These are phyloP conservation scores for Myocastor coypus DNA, from an alignment of 2,113 vertebrate species.

Conservation along the genomic window DNA sequence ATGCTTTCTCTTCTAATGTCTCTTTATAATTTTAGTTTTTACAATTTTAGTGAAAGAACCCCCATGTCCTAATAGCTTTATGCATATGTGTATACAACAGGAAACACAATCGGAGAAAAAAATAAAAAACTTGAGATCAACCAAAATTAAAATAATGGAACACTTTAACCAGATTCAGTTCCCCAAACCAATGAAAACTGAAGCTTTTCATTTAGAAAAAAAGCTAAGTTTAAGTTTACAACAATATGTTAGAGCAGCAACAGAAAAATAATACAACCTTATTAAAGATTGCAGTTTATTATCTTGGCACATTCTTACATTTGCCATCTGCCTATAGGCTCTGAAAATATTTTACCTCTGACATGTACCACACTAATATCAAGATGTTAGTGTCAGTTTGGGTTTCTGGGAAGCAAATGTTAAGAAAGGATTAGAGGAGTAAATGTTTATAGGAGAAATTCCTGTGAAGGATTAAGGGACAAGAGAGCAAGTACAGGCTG, in stretches of 20 bases:
- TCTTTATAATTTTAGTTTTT: not conserved
- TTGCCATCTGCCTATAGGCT: not conserved
- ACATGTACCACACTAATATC: not conserved
- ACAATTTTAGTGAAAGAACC: not conserved
- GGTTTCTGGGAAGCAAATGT: not conserved
- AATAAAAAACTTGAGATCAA: not conserved
- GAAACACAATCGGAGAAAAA: not conserved
- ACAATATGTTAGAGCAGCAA: not conserved
- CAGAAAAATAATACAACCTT: not conserved
- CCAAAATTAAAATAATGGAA: not conserved
- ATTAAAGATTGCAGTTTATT: slow-evolving; percentile 18
- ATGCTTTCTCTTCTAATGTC: not conserved
- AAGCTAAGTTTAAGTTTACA: slow-evolving; percentile 29
- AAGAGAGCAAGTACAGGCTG: not conserved
- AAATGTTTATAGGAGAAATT: not conserved
- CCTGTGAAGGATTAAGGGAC: not conserved
- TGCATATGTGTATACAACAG: not conserved
- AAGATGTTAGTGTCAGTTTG: not conserved
- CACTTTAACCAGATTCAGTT: not conserved
- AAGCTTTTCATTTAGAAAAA: slow-evolving; percentile 56
- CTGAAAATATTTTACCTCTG: slow-evolving; percentile 9
- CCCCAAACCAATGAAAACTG: not conserved
- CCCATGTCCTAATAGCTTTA: not conserved
- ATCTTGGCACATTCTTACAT: slow-evolving; percentile 7
- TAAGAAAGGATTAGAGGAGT: not conserved